Conservation (phyloP, 2,888 invertebrate species). For the Mantis religiosa region DNA sequence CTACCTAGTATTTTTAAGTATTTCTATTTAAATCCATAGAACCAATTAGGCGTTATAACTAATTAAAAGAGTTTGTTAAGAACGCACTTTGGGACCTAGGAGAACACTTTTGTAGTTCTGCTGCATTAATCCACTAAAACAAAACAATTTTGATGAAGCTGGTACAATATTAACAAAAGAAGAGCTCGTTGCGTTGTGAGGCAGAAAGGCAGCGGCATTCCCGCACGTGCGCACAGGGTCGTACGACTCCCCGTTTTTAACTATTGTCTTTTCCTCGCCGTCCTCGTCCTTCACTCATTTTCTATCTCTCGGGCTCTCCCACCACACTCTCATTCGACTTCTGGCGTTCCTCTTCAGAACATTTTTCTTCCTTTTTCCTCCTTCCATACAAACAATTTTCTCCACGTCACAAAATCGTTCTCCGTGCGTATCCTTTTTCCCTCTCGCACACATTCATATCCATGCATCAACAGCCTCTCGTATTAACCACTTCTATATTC, state of each 20-base stretch:
- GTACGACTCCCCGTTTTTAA: background rate
- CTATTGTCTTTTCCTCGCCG: background rate
- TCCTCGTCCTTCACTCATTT: background rate
- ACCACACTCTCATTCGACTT: background rate
- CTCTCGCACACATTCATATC: background rate
- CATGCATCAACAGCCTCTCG: background rate
- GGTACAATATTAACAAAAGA: background rate
- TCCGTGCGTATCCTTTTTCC: background rate
- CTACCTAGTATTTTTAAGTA: too few relatives aligned
- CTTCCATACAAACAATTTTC: background rate
- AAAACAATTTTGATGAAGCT: background rate
- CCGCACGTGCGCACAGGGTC: background rate
- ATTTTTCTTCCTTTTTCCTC: background rate
- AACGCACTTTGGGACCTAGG: background rate
- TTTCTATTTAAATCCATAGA: too few relatives aligned
- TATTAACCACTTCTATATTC: background rate
- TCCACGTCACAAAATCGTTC: background rate
- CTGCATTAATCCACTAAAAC: background rate
- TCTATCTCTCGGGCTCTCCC: background rate
- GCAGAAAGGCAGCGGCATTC: background rate
- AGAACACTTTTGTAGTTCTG: background rate
- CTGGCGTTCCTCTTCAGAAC: background rate
- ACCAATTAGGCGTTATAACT: background rate
- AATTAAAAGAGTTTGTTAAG: background rate
- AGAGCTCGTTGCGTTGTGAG: background rate